Percentiles rank a stretch among this genome's conserved stretches.
These are phyloP conservation scores for Anoplolepis gracilipes DNA, from an alignment of 1,140 invertebrate species.

Conservation along the genomic window DNA sequence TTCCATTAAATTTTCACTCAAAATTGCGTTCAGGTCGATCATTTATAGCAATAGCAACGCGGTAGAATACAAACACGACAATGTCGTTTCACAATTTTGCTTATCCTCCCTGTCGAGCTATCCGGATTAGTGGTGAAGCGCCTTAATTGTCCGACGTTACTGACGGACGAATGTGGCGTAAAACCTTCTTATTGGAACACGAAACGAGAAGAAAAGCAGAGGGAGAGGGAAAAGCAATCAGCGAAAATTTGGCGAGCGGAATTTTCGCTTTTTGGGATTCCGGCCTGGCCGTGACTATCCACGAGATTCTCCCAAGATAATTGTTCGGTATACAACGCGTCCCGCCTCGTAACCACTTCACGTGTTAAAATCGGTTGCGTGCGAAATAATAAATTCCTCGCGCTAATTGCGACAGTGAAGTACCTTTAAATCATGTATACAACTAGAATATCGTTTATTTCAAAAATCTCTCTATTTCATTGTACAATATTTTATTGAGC, in stretches of 20 bases:
- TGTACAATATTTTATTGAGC: neutral
- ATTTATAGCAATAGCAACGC: neutral
- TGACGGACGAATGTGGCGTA: conserved; percentile 8
- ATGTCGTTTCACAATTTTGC: conserved; percentile 39
- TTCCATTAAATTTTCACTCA: neutral
- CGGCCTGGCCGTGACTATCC: conserved; percentile 29
- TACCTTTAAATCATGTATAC: conserved; percentile 5
- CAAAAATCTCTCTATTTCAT: neutral
- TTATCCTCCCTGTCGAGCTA: conserved; percentile 38
- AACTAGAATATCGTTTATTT: neutral
- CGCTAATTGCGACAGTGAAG: conserved; percentile 29
- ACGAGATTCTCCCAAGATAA: conserved; percentile 64
- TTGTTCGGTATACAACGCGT: conserved; percentile 66
- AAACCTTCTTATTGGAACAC: neutral
- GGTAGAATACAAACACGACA: neutral
- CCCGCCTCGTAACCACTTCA: conserved; percentile 10
- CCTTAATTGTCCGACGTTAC: conserved; percentile 57
- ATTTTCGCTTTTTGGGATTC: conserved; percentile 50
- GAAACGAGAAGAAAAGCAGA: conserved; percentile 2
- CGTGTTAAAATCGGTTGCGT: conserved; percentile 36
- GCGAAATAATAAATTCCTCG: conserved; percentile 49
- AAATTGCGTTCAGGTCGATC: neutral
- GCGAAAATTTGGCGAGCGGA: conserved; percentile 63
- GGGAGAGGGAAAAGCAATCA: conserved; percentile 64
- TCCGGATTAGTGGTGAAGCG: conserved; percentile 35